These are phyloP conservation scores for Nymphicus hollandicus DNA, from an alignment of 2,113 vertebrate species.

Conservation along the genomic window DNA sequence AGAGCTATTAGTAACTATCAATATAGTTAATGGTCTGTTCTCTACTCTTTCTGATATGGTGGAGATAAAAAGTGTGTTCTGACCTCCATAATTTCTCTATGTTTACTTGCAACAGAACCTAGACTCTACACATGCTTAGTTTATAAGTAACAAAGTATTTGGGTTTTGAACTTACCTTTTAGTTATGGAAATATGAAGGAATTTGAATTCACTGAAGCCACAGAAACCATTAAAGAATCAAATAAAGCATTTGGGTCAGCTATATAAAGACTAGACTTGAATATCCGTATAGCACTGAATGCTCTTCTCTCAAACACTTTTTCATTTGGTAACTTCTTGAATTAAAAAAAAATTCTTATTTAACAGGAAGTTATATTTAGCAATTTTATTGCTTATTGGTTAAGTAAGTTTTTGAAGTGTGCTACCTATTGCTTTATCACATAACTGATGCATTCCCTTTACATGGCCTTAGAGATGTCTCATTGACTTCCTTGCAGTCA, in stretches of 20 bases:
- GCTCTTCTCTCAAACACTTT: neutral
- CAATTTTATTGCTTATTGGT: neutral
- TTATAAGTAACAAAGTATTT: neutral
- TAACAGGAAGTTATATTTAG: neutral
- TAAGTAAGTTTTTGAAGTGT: neutral
- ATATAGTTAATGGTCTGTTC: neutral
- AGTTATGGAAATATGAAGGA: neutral
- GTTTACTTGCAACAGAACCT: neutral
- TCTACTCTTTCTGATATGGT: neutral
- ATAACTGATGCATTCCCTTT: neutral
- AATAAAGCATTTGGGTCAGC: neutral
- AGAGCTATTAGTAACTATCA: neutral
- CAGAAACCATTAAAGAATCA: neutral
- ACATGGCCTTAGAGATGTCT: neutral
- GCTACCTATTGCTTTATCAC: neutral
- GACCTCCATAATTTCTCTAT: neutral
- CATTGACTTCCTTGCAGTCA: neutral
- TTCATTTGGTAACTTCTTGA: neutral
- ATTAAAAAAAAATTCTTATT: rapidly evolving
- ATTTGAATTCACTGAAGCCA: neutral
- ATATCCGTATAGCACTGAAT: neutral
- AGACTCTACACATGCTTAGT: rapidly evolving
- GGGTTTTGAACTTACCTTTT: neutral
- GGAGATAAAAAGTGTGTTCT: neutral
- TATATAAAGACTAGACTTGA: neutral